Conservation (phyloP, 2,797 vertebrate species). For the Loris lydekkerianus region DNA sequence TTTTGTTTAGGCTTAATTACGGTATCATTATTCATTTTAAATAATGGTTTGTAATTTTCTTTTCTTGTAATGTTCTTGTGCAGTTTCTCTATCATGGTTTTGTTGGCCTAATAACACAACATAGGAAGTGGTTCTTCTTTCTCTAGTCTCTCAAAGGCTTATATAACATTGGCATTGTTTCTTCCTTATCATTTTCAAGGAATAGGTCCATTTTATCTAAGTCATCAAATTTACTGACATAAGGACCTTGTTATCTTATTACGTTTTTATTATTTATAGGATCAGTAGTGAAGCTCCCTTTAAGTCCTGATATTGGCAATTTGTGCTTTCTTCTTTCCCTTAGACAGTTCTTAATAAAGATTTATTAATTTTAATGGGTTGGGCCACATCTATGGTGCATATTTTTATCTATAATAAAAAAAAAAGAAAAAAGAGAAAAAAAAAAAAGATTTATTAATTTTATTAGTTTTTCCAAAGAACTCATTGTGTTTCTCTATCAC, state of each 20-base stretch:
- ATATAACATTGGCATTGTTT: background rate
- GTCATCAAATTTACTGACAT: background rate
- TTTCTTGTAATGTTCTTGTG: background rate
- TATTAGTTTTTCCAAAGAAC: background rate
- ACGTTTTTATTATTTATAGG: background rate
- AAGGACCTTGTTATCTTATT: background rate
- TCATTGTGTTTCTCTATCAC: background rate
- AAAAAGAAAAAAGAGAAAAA: too few species aligned
- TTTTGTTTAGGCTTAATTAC: background rate
- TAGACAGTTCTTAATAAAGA: background rate
- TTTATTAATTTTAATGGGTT: background rate
- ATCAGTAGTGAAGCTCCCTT: background rate
- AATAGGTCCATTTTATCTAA: background rate
- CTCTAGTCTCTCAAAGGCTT: background rate
- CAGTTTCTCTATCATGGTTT: background rate
- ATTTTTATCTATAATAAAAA: too few species aligned
- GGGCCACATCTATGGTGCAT: too few species aligned
- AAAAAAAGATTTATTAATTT: background rate
- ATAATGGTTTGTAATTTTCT: background rate
- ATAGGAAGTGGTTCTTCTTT: background rate
- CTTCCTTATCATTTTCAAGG: background rate
- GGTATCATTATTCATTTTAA: background rate
- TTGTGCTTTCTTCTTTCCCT: background rate
- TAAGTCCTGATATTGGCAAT: background rate
- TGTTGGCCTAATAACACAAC: background rate